These are phyloP conservation scores for Equus quagga DNA, from an alignment of 2,113 vertebrate genomes.

Conservation along the genomic window DNA sequence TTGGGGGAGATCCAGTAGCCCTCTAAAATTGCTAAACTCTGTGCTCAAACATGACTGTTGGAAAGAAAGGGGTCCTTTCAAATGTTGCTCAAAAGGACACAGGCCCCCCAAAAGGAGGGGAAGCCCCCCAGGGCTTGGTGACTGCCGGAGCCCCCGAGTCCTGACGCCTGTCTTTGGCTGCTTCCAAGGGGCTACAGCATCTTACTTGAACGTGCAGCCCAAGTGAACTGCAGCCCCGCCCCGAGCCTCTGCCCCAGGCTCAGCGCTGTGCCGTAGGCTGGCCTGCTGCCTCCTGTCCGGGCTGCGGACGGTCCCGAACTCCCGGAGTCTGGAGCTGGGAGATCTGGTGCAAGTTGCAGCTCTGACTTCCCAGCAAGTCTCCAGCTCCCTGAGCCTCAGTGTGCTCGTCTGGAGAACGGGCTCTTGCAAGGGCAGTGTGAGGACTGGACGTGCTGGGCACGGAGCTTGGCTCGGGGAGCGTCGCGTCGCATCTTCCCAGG, in stretches of 20 bases:
- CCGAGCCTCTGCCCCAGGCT: background rate
- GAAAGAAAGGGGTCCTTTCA: background rate
- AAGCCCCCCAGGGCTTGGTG: background rate
- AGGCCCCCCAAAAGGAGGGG: background rate
- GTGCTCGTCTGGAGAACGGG: background rate
- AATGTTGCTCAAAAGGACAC: background rate
- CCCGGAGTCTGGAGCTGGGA: rapidly evolving
- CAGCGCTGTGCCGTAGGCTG: rapidly evolving
- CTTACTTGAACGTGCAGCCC: background rate
- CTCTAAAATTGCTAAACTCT: background rate
- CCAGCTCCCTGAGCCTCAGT: rapidly evolving
- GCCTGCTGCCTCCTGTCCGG: background rate
- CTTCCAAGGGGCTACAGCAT: rapidly evolving
- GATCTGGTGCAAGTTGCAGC: rapidly evolving
- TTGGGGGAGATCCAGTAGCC: background rate
- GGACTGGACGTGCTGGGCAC: rapidly evolving
- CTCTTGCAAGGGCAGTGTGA: rapidly evolving
- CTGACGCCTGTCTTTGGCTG: background rate
- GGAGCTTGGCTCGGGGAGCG: background rate
- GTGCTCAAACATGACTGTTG: too few relatives aligned
- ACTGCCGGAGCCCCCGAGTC: background rate
- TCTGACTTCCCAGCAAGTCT: background rate
- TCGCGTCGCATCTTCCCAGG: rapidly evolving
- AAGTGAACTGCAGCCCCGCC: background rate
- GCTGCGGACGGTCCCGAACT: background rate